Percentiles rank a stretch among this genome's conserved stretches.
Evolutionary conservation across 2,113 vertebrate genomes (phyloP).

Genomic region (Centropristis striata): DNA sequence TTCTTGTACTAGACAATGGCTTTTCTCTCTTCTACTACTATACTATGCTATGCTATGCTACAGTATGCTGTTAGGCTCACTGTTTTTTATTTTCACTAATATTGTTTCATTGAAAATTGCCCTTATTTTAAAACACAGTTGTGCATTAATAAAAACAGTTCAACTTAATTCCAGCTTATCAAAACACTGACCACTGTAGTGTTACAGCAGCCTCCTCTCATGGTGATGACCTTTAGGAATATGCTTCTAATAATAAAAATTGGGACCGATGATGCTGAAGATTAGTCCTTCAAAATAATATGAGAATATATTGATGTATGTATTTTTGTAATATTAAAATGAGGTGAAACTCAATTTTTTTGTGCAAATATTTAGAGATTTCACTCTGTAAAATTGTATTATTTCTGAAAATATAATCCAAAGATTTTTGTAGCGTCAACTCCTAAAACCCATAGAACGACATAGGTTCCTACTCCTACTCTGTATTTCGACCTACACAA

Average conservation of each 20-base stretch:
- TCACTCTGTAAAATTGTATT: too few relatives aligned
- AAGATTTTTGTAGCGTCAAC: too few relatives aligned
- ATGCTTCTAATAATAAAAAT: conserved; percentile 1
- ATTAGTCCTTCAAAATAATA: conserved; percentile 3
- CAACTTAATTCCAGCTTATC: neutral
- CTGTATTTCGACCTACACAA: too few relatives aligned
- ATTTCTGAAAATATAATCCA: too few relatives aligned
- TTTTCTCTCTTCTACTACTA: neutral
- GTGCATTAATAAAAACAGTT: too few relatives aligned
- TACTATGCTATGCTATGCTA: neutral
- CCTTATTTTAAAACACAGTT: too few relatives aligned
- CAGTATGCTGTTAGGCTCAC: neutral
- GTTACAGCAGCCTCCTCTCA: neutral
- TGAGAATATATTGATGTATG: neutral
- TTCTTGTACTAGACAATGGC: neutral
- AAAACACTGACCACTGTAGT: neutral
- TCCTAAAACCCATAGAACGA: too few relatives aligned
- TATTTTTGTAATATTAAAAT: too few relatives aligned
- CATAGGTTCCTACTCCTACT: too few relatives aligned
- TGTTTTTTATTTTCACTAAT: neutral
- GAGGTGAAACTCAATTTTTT: too few relatives aligned
- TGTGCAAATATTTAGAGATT: too few relatives aligned
- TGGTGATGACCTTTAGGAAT: neutral
- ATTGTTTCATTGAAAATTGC: too few relatives aligned
- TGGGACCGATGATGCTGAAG: neutral